A percentile compares a stretch with the other conserved stretches of the same genome.
Evolutionary conservation across 2,797 vertebrate genomes (phyloP).

Genomic region (Falco naumanni): DNA sequence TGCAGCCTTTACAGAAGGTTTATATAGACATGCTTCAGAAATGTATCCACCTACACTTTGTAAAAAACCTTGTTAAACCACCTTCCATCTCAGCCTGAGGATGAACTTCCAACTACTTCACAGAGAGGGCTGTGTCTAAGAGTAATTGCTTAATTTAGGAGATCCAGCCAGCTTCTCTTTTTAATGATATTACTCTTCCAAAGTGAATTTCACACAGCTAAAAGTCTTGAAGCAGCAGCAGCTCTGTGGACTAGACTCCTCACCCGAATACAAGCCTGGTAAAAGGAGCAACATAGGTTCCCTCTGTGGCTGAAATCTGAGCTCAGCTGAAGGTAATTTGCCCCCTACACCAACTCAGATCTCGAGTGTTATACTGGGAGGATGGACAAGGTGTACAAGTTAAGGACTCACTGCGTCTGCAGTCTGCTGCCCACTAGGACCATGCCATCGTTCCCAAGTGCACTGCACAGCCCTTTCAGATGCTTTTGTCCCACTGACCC

Average conservation of each 20-base stretch:
- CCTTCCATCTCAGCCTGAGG: constrained; percentile 34
- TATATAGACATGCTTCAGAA: constrained; percentile 60
- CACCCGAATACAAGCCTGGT: neutral
- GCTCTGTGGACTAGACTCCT: neutral
- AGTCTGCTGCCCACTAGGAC: neutral
- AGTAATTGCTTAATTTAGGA: constrained; percentile 64
- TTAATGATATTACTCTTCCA: constrained; percentile 21
- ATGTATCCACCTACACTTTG: constrained; percentile 47
- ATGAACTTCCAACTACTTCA: constrained; percentile 13
- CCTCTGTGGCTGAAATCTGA: neutral
- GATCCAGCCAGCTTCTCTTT: constrained; percentile 33
- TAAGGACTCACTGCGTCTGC: neutral
- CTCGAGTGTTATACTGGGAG: neutral
- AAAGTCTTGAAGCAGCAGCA: neutral
- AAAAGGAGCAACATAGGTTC: neutral
- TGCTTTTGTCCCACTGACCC: neutral
- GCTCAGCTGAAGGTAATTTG: neutral
- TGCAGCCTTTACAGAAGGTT: constrained; percentile 53
- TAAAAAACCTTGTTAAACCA: constrained; percentile 52
- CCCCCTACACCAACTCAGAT: neutral
- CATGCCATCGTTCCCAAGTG: neutral
- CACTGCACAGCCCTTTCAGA: neutral
- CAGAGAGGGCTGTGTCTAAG: constrained; percentile 6
- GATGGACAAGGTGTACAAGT: neutral
- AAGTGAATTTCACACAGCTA: neutral